A percentile compares a stretch with the other conserved stretches of the same genome.
These are phyloP conservation scores for Tuta absoluta DNA, from an alignment of 2,888 invertebrate species.

Conservation along the genomic window DNA sequence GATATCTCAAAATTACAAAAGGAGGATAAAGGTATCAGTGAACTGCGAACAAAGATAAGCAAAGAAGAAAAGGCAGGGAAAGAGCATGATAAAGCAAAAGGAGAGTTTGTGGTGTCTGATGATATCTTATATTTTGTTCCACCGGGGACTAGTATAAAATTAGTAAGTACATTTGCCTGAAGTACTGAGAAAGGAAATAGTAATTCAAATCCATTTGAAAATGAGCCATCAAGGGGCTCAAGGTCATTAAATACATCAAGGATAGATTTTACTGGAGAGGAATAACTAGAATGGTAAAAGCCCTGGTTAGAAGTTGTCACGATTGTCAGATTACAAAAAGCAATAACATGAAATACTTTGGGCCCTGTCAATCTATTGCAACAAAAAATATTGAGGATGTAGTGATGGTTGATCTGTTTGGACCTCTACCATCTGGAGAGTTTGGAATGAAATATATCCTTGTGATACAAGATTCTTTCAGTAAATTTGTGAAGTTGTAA, in stretches of 20 bases:
- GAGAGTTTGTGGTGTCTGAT: neutral
- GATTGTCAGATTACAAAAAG: conserved; percentile 35
- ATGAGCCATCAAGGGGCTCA: conserved; percentile 40
- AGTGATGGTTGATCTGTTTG: conserved; percentile 2
- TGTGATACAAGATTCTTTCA: neutral
- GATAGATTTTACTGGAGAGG: conserved; percentile 36
- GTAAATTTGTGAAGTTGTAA: conserved; percentile 8
- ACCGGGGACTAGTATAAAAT: neutral
- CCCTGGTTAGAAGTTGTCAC: conserved; percentile 32
- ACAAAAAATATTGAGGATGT: neutral
- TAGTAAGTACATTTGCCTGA: conserved; percentile 22
- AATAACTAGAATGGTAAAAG: conserved; percentile 29
- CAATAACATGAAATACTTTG: conserved; percentile 24
- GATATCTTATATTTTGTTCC: neutral
- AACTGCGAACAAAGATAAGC: conserved; percentile 5
- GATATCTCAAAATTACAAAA: conserved; percentile 22
- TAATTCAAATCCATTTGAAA: conserved; percentile 33
- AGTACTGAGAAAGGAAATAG: conserved; percentile 22
- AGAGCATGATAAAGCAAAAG: neutral
- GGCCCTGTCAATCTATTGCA: neutral
- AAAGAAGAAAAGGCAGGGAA: neutral
- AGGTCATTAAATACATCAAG: conserved; percentile 34
- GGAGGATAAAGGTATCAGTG: conserved; percentile 26
- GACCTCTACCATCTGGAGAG: neutral
- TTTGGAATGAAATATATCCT: conserved; percentile 6